A percentile compares a stretch with the other conserved stretches of the same genome.
Evolutionary conservation across 2,888 invertebrate genomes (phyloP).

Genomic region (Lepidochrysops patricia): DNA sequence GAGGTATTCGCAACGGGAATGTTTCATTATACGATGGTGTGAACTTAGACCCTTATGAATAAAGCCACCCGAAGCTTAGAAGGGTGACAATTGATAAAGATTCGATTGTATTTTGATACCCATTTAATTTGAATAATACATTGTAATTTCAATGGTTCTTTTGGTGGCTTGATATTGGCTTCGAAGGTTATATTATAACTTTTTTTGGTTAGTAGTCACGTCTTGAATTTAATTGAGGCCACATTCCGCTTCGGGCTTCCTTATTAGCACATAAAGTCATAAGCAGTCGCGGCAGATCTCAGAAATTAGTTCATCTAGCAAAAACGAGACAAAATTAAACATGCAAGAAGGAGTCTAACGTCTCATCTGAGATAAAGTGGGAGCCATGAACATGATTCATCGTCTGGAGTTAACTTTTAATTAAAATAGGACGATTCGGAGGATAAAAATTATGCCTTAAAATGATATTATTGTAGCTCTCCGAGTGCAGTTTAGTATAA

Average conservation of each 20-base stretch:
- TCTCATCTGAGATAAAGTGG: conserved; percentile 42
- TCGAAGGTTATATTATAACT: too few relatives aligned
- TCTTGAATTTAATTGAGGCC: not conserved
- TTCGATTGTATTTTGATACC: conserved; percentile 27
- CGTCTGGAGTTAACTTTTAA: conserved; percentile 33
- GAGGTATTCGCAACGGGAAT: conserved; percentile 36
- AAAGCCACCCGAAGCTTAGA: conserved; percentile 26
- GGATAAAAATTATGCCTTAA: not conserved
- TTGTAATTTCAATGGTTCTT: not conserved
- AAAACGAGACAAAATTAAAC: conserved; percentile 13
- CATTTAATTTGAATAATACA: conserved; percentile 14
- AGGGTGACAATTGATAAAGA: conserved; percentile 19
- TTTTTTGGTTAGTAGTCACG: too few relatives aligned
- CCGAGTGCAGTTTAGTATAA: not conserved
- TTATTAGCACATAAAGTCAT: not conserved
- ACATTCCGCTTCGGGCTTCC: not conserved
- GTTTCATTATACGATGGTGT: conserved; percentile 36
- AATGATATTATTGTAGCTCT: not conserved
- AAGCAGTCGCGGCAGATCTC: not conserved
- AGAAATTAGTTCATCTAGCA: conserved; percentile 11
- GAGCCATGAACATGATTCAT: conserved; percentile 49
- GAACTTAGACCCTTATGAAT: conserved; percentile 27
- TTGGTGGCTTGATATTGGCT: not conserved
- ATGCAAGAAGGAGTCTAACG: conserved; percentile 32
- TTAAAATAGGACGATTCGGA: conserved; percentile 13